Conservation (phyloP, 2,888 invertebrate species). For the Crepidodera aurea region DNA sequence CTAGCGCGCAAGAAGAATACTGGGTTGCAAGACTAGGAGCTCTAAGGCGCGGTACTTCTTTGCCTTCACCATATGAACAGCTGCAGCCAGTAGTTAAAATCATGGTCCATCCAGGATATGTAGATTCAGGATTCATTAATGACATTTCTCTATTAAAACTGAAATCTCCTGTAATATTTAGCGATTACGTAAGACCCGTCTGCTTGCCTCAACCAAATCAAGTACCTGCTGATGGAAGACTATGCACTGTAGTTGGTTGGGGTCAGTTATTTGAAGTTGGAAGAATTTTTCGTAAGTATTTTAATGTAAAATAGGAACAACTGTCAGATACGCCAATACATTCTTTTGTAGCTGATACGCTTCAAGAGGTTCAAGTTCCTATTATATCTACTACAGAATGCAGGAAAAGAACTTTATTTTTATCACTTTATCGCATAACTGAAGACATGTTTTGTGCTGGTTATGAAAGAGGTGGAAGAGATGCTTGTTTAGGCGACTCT, state of each 20-base stretch:
- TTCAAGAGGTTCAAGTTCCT: slow-evolving; percentile 83
- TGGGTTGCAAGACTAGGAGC: slow-evolving; percentile 85
- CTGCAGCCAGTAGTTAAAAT: slow-evolving; percentile 71
- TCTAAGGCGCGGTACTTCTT: slow-evolving; percentile 74
- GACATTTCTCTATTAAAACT: slow-evolving; percentile 77
- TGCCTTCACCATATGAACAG: slow-evolving; percentile 80
- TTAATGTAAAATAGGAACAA: neutral
- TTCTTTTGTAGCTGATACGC: slow-evolving; percentile 72
- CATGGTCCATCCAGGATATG: slow-evolving; percentile 77
- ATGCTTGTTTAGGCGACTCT: slow-evolving; percentile 83
- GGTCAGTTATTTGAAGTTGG: slow-evolving; percentile 82
- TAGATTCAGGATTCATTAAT: slow-evolving; percentile 79
- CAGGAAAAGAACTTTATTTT: slow-evolving; percentile 74
- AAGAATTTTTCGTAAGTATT: slow-evolving; percentile 77
- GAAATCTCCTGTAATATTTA: slow-evolving; percentile 67
- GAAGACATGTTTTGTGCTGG: slow-evolving; percentile 87
- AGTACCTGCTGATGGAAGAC: slow-evolving; percentile 69
- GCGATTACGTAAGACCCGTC: slow-evolving; percentile 71
- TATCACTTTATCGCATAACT: slow-evolving; percentile 79
- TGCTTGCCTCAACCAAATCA: slow-evolving; percentile 71
- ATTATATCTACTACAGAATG: slow-evolving; percentile 81
- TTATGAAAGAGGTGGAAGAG: slow-evolving; percentile 79
- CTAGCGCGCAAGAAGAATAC: slow-evolving; percentile 75
- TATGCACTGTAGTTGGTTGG: slow-evolving; percentile 84
- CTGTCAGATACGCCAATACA: neutral